A percentile compares a stretch with the other conserved stretches of the same genome.
Conservation (phyloP, 2,113 vertebrate genomes). For the Cheilinus undulatus region DNA sequence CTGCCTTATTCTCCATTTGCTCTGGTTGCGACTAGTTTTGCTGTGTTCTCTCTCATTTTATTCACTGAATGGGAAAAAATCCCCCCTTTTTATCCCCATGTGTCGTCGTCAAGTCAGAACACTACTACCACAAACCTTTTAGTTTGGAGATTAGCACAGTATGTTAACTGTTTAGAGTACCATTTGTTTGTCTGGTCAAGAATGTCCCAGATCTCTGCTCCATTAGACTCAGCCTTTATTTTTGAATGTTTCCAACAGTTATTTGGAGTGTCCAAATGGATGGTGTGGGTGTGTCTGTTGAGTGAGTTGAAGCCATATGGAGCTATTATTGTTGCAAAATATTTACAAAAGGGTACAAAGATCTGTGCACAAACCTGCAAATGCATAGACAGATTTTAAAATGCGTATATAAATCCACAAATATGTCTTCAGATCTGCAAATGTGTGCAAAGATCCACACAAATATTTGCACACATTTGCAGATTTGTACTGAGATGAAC, state of each 20-base stretch:
- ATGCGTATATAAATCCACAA: too few species aligned
- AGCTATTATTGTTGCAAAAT: too few species aligned
- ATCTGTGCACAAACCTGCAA: too few species aligned
- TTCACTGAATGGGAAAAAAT: not conserved
- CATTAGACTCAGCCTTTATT: not conserved
- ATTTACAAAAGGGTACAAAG: too few species aligned
- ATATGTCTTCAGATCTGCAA: too few species aligned
- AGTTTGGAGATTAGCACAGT: not conserved
- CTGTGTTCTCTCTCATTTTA: conserved; percentile 11
- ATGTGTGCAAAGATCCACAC: too few species aligned
- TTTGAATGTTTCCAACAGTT: not conserved
- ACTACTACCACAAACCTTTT: not conserved
- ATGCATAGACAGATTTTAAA: too few species aligned
- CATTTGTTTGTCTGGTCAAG: conserved; percentile 1
- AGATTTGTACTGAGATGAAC: too few species aligned
- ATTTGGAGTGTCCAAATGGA: not conserved
- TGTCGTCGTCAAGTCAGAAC: not conserved
- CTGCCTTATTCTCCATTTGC: conserved; percentile 25
- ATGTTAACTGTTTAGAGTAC: not conserved
- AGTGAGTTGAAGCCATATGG: too few species aligned
- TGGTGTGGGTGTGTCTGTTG: too few species aligned
- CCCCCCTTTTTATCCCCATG: too few species aligned
- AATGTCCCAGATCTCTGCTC: not conserved
- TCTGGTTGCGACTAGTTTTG: conserved; percentile 19
- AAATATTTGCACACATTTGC: too few species aligned